phyloP scores from a whole-genome alignment of 2,113 vertebrate species.

The Cottus gobio region DNA sequence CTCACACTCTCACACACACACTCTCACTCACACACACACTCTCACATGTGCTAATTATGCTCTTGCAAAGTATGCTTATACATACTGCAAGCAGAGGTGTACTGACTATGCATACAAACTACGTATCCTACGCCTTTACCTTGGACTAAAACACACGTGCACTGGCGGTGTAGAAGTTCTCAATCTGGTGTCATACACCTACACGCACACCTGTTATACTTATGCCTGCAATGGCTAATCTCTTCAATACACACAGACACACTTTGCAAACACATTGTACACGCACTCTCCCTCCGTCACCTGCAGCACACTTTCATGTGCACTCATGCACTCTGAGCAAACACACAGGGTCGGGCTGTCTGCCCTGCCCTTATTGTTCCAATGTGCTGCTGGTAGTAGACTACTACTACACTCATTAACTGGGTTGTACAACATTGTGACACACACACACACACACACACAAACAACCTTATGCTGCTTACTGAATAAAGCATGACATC shows the following conservation, averaged over 20 bases:
- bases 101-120: not conserved
- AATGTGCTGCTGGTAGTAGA: conserved; percentile 5
- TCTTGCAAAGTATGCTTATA: not conserved
- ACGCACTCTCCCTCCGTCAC: conserved; percentile 21
- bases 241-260: conserved; percentile 9
- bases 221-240: conserved; percentile 21
- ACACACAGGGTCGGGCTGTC: conserved; percentile 25
- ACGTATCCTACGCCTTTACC: not conserved
- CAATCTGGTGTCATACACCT: not conserved
- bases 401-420: conserved; percentile 45
- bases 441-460: not conserved
- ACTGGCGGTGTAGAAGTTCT: not conserved
- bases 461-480: not conserved
- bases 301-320: conserved; percentile 43
- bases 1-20: conserved; percentile 22
- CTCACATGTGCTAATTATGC: conserved; percentile 6
- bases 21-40: conserved; percentile 8
- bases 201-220: conserved; percentile 19
- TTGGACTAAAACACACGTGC: not conserved
- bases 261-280: not conserved
- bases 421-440: not conserved
- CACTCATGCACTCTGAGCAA: conserved; percentile 46
- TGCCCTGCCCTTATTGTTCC: conserved; percentile 5
- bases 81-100: not conserved
- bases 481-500: not conserved